Evolutionary conservation across 2,113 vertebrate species (phyloP), one percentile per base, ranked within the genome.

Genomic region (Nothocercus julius): DNA sequence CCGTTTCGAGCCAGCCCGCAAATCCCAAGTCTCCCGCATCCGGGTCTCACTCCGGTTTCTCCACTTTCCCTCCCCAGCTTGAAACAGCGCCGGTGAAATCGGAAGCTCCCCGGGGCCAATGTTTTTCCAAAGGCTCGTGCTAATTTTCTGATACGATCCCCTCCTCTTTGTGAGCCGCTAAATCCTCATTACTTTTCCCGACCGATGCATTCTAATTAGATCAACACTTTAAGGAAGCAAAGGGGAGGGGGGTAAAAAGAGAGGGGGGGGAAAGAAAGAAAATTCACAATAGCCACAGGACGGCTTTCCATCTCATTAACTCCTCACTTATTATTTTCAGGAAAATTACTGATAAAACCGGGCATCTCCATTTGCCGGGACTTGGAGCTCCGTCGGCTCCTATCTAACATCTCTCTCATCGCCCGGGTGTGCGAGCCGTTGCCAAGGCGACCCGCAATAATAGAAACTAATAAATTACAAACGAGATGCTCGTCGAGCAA

Each of bases 381-480:
- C 97, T 92, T 14, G 90, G 95, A 98, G 98, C 97, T 98, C 98
- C 96, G 93, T 96, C 89, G 88, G 97, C 96, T 98, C 97, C 66
- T 98, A 98, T 98, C 98, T 98, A 95, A 97, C 97, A 98, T 98
- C 98, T 98, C 98, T 98, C 98, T 97, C 96, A 89, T 98, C 98
- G 97, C 96, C 95, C 91, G 82, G 97, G 97, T 19, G 98, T 98
- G 97, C 38, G 93, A 97, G 93, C 92, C 53, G 91, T 98, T 97
- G 86, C 98, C 97, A 97, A 98, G 97, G 98, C 12, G 91, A 98
- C 95, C 88, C 92, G 97, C 98, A 98, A 98, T 98, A 98, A 98
- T 98, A 98, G 98, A 98, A 98, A 98, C 98, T 98, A 98, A 98
- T 98, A 98, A 98, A 98, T 98, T 98, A 98, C 98, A 98, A 98